Base-by-base conservation (phyloP, 2,888 invertebrate genomes). In the Apodemia hepburni region DNA sequence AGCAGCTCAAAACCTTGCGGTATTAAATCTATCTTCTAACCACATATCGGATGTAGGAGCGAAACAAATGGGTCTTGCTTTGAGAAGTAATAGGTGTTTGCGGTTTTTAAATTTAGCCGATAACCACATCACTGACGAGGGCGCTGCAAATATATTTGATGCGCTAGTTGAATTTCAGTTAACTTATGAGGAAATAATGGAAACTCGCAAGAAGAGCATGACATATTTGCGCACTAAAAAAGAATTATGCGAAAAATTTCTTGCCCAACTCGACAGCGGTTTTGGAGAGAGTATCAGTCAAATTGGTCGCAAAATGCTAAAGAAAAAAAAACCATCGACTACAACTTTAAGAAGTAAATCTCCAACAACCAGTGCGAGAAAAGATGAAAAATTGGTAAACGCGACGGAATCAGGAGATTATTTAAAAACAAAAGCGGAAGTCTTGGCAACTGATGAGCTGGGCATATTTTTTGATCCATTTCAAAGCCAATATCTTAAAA, bases 21-120 rank as follows among this genome's bases (percentile, higher is more conserved):
- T 72, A 70, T 70, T 85, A 67, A 83, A 85, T 77, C 73, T 87
- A 70, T 80, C 83, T 33, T 78, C 78, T 47, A 85, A 87, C 75
- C 71, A 70, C 71, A 83, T 84, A 70, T 82, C 81, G n/a, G 81
- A 87, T 68, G 68, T 66, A 45, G 85, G 84, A 61, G 80, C 77
- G n/a, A 75, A 75, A 72, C 61, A 73, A 69, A 64, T 85, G 2
- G 80, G 74, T 2, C 64, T 73, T 17, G 69, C 74, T 47, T 68
- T 86, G 5, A 75, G 79, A 69, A 71, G 61, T 11, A 86, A 86
- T 65, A 76, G 85, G 29, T 66, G 66, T n/a, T 70, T 86, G 15
- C 8, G 77, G 15, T 76, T 84, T 68, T 70, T 86, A 7, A 82
- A 80, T 72, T 66, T 85, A 63, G 73, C 80, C 4, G 79, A 76